A percentile compares a stretch with the other conserved stretches of the same genome.
phyloP scores from a whole-genome alignment of 2,113 vertebrate genomes.

The Corvus cornix region DNA sequence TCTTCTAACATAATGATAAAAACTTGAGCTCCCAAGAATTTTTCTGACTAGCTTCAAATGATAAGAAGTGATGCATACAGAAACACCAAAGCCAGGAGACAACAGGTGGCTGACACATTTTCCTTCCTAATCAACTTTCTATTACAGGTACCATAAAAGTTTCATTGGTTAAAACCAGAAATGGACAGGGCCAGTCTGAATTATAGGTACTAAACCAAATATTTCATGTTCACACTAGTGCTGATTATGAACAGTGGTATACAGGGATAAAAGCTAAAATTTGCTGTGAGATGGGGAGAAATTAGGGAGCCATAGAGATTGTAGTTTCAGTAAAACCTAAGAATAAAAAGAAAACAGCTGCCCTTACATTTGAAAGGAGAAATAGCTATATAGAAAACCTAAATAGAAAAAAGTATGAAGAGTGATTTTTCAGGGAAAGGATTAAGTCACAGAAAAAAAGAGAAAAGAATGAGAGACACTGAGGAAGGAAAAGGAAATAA shows the following conservation, averaged over 20 bases:
- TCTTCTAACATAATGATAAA: not conserved
- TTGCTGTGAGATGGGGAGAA: not conserved
- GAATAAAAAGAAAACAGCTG: not conserved
- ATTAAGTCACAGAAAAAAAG: not conserved
- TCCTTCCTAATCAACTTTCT: not conserved
- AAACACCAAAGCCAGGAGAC: not conserved
- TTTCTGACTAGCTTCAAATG: not conserved
- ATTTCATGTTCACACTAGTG: not conserved
- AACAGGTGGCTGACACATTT: not conserved
- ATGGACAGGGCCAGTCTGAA: not conserved
- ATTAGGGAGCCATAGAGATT: not conserved
- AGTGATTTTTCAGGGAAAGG: not conserved
- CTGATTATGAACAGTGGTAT: not conserved
- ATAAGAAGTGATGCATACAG: not conserved
- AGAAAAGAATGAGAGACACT: not conserved
- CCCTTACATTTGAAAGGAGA: not conserved
- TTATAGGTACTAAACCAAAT: not conserved
- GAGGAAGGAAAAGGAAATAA: not conserved
- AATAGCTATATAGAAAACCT: not conserved
- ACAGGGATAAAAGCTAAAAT: not conserved
- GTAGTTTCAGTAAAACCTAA: not conserved
- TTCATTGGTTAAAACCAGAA: not conserved
- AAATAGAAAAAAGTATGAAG: not conserved
- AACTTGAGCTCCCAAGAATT: not conserved
- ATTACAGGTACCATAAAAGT: not conserved